Percentiles rank a stretch among this genome's conserved stretches.
Conservation (phyloP, 2,797 vertebrate genomes). For the Myotis pilosus region DNA sequence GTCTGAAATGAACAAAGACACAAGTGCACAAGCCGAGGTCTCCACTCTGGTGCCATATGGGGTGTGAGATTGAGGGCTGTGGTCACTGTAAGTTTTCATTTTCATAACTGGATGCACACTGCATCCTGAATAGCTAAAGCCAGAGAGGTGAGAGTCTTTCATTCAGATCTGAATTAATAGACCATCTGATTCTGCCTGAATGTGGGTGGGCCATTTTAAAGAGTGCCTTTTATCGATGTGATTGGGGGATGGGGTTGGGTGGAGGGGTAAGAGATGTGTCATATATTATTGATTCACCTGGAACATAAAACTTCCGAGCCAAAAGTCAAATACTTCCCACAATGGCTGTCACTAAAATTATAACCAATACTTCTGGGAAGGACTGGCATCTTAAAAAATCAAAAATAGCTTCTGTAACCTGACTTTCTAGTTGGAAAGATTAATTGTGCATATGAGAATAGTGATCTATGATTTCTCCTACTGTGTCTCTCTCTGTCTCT, state of each 20-base stretch:
- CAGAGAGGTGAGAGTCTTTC: slow-evolving; percentile 56
- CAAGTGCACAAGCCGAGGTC: slow-evolving; percentile 72
- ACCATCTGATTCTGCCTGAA: slow-evolving; percentile 61
- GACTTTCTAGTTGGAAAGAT: background rate
- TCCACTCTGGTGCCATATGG: slow-evolving; percentile 76
- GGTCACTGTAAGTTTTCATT: slow-evolving; percentile 60
- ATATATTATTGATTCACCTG: slow-evolving; percentile 61
- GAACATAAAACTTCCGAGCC: slow-evolving; percentile 61
- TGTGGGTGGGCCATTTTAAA: slow-evolving; percentile 56
- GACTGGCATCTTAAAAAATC: slow-evolving; percentile 31
- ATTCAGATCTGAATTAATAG: slow-evolving; percentile 68
- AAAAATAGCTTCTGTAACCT: background rate
- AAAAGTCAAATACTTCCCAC: slow-evolving; percentile 65
- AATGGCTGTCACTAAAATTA: slow-evolving; percentile 63
- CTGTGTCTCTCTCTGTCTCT: background rate
- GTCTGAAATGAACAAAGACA: slow-evolving; percentile 80
- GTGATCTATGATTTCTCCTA: background rate
- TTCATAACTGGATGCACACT: slow-evolving; percentile 61
- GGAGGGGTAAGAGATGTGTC: slow-evolving; percentile 42
- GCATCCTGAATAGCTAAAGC: slow-evolving; percentile 64
- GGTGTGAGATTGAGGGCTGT: slow-evolving; percentile 72
- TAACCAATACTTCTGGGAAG: slow-evolving; percentile 59
- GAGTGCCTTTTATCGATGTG: slow-evolving; percentile 40
- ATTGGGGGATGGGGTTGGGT: background rate
- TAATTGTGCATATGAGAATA: background rate